Evolutionary conservation across 2,797 vertebrate species (phyloP).

Genomic region (Diplodus sargus): DNA sequence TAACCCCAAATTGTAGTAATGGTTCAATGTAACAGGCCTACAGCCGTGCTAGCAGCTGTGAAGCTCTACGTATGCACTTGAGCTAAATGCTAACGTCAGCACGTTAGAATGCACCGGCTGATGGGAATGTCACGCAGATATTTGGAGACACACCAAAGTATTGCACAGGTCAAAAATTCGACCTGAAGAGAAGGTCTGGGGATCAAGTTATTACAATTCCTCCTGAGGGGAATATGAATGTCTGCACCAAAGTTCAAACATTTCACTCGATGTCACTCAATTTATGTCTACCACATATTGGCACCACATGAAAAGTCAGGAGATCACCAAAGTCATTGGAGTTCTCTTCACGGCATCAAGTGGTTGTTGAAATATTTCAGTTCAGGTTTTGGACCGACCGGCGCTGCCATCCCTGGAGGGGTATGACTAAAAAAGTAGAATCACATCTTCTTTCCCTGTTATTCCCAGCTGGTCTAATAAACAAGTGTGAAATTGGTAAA

Average conservation of each 20-base stretch:
- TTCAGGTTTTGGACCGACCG: not conserved
- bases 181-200: slow-evolving; percentile 4
- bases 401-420: not conserved
- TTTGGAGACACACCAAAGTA: not conserved
- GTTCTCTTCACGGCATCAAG: slow-evolving; percentile 5
- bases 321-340: slow-evolving; percentile 36
- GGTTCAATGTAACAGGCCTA: not conserved
- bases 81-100: not conserved
- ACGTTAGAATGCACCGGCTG: not conserved
- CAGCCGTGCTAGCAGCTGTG: not conserved
- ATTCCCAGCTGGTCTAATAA: not conserved
- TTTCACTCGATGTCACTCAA: slow-evolving; percentile 21
- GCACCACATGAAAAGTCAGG: slow-evolving; percentile 24
- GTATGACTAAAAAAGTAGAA: not conserved
- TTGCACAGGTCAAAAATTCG: not conserved
- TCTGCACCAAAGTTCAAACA: slow-evolving; percentile 19
- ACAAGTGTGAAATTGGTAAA: not conserved
- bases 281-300: slow-evolving; percentile 3
- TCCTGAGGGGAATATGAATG: slow-evolving; percentile 11
- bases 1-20: no score
- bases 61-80: not conserved
- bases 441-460: not conserved
- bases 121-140: not conserved
- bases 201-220: slow-evolving; percentile 29
- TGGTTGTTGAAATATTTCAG: slow-evolving; percentile 13